Evolutionary conservation across 2,113 vertebrate genomes (phyloP).

Genomic region (Sorex araneus): DNA sequence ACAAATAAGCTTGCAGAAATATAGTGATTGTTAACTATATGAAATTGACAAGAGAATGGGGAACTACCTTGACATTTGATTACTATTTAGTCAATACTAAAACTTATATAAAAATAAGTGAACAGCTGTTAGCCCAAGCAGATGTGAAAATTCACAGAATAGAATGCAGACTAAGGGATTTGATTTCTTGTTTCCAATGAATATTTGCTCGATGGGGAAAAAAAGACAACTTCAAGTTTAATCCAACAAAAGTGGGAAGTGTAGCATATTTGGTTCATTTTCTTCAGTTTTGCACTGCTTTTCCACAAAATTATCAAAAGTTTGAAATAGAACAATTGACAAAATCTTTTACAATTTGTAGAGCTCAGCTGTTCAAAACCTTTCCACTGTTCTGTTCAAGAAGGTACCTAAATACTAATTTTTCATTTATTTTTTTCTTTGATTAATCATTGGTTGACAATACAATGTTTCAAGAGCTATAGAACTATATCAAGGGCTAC

Average conservation of each 20-base stretch:
- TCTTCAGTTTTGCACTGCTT: conserved; percentile 25
- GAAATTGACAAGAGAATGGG: conserved; percentile 78
- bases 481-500: too few relatives aligned
- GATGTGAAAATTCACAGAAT: conserved; percentile 59
- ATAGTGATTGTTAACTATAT: conserved; percentile 68
- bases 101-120: conserved; percentile 35
- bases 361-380: neutral
- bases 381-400: neutral
- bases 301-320: conserved; percentile 18
- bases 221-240: neutral
- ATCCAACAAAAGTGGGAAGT: conserved; percentile 19
- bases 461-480: too few relatives aligned
- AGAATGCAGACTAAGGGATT: conserved; percentile 41
- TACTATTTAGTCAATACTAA: conserved; percentile 69
- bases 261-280: conserved; percentile 28
- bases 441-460: too few relatives aligned
- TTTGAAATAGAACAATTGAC: neutral
- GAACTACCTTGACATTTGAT: conserved; percentile 60
- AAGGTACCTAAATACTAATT: neutral
- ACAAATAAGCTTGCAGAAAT: conserved; percentile 73
- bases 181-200: conserved; percentile 4
- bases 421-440: neutral
- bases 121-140: conserved; percentile 77
- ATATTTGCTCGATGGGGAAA: neutral
- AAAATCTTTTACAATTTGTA: neutral